Evolutionary conservation across 2,113 vertebrate genomes (phyloP), one percentile per base, ranked within the genome.

Genomic region (Forbesichthys papilliferus): DNA sequence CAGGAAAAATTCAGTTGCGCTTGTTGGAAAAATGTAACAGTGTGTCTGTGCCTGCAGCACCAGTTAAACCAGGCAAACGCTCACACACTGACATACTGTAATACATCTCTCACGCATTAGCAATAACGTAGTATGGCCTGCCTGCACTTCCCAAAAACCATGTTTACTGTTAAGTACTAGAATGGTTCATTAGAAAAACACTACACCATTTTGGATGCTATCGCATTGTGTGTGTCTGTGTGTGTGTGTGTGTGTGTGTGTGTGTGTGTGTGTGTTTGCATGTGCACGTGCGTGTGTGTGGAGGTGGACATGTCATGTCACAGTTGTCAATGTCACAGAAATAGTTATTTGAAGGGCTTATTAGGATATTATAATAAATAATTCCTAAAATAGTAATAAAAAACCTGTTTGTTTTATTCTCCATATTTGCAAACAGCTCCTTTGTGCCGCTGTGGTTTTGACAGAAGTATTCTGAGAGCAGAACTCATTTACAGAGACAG

Each of bases 231-330:
- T 48, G 14, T 18, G 9, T 5, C 16, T 61, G 14, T 16, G 34
- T 61, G 59, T 42, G 33, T 16, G 59, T 48, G 14, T 18, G 9
- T 5, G 46, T 61, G 14, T 16, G 34, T 61, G 59, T 42, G 33
- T 16, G 59, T 42, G 59, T 18, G 61, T 62, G 61, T 62, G 61
- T 63, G 47, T 63, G 61, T 61, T 42, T 61, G 36, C 51, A 47
- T 48, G n/a, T 48, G 14, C 48, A n/a, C 10, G 46, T 61, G 14
- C 46, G 34, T 61, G 59, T 42, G 33, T 16, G 59, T 42, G 36
- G 2, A 1, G 18, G 61, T 48, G 36, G 49, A 11, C 13, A 42
- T 6, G 36, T 2, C 36, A 0, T 42, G 36, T 42, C 36, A 42
- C 36, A 42, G 49, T 52, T 52, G 8, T 11, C 49, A 52, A 42